Conservation (phyloP, 2,797 vertebrate genomes). For the Caiman crocodilus region DNA sequence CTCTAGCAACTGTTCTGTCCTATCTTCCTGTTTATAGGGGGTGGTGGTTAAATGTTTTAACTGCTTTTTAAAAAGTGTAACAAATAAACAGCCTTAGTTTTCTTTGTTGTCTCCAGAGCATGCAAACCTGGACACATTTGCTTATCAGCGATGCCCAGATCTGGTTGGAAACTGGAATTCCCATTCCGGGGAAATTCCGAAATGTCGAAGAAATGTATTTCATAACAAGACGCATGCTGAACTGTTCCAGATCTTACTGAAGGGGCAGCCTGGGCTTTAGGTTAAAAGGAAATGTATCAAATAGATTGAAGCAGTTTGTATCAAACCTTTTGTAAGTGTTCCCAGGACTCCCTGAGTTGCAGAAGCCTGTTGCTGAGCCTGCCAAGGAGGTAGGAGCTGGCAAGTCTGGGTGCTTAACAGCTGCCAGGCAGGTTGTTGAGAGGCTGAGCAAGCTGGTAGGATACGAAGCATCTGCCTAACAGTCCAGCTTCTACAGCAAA, state of each 20-base stretch:
- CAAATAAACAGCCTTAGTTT: not conserved
- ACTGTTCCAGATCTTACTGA: too few relatives aligned
- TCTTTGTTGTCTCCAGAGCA: not conserved
- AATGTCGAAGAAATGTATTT: too few relatives aligned
- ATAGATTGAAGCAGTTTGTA: not conserved
- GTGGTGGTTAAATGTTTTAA: too few relatives aligned
- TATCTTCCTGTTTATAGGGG: too few relatives aligned
- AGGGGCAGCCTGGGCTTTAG: not conserved
- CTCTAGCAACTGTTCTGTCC: too few relatives aligned
- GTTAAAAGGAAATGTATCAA: not conserved
- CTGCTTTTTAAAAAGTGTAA: too few relatives aligned
- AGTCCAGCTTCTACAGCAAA: not conserved
- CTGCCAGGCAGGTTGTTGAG: accelerated
- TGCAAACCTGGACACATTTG: not conserved
- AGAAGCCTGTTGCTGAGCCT: not conserved
- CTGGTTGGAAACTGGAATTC: not conserved
- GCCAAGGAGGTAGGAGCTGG: not conserved
- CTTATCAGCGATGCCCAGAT: not conserved
- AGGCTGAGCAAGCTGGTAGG: not conserved
- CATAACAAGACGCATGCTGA: too few relatives aligned
- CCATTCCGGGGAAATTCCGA: not conserved
- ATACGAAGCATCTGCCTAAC: not conserved
- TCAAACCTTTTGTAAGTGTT: not conserved
- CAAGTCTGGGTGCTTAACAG: accelerated
- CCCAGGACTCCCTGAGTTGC: not conserved